Evolutionary conservation across 2,888 invertebrate genomes (phyloP), one percentile per base, ranked within the genome.

Genomic region (Drosophila gaucha): DNA sequence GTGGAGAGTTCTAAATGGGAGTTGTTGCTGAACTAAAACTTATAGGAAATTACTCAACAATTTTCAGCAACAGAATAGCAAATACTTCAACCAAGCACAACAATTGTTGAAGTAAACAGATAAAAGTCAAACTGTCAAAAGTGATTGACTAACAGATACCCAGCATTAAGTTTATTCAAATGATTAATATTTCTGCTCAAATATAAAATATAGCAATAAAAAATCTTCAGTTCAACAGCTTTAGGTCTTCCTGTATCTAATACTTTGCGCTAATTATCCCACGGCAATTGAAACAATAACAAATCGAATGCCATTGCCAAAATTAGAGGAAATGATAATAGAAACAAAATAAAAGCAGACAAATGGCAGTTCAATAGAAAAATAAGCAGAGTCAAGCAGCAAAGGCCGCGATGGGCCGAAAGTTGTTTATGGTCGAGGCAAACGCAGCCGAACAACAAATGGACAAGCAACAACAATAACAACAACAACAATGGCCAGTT

Each of bases 251-350:
- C n/a, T n/a, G n/a, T n/a, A n/a, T n/a, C n/a, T n/a, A n/a, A n/a
- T n/a, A n/a, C n/a, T 1, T 26, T 16, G 18, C 8, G 16, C 44
- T 65, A 52, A 65, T 54, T 39, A 38, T 64, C 39, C 28, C 55
- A 66, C 35, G 43, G 26, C 43, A 43, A 49, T 38, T 49, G 28
- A 28, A 49, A 66, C 36, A 43, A 49, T 30, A 56, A 56, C 49
- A 38, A 49, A 65, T 56, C 49, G 55, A 65, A 66, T 56, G 67
- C 16, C 67, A 51, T 47, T 58, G 59, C 38, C 39, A 58, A 49
- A 35, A 44, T 47, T 24, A 35, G 44, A 6, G 20, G 20, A 38
- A 44, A 33, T 44, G 8, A n/a, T 22, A 31, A 46, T 4, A 20
- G 20, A 26, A 24, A 49, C 6, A 24, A 30, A 52, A 44, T 24